These are phyloP conservation scores for Tetrao urogallus DNA, from an alignment of 2,113 vertebrate species.

Conservation along the genomic window DNA sequence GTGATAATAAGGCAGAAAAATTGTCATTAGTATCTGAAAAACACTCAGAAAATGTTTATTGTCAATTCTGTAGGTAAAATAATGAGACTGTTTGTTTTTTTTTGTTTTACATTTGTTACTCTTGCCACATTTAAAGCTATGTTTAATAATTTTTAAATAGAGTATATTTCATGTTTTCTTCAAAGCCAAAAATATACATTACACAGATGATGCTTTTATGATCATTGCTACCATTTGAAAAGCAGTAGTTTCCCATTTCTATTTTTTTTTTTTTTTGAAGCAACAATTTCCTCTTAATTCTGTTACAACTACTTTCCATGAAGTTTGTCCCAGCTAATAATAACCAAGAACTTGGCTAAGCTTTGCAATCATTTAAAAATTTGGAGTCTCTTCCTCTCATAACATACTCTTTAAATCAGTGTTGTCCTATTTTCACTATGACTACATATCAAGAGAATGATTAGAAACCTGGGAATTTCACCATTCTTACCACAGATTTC, in stretches of 20 bases:
- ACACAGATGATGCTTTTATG: neutral
- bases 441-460: neutral
- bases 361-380: neutral
- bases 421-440: neutral
- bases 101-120: neutral
- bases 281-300: neutral
- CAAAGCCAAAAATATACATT: neutral
- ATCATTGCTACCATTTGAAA: neutral
- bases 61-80: neutral
- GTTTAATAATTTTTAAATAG: neutral
- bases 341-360: neutral
- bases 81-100: neutral
- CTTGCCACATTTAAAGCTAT: neutral
- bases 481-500: neutral
- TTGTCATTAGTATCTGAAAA: neutral
- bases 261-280: neutral
- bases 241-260: neutral
- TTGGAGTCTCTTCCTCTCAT: neutral
- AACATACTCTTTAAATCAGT: neutral
- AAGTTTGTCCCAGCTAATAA: conserved; percentile 1
- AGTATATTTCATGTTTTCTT: neutral
- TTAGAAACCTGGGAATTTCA: neutral
- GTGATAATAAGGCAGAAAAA: neutral
- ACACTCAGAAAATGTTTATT: neutral
- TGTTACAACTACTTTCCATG: neutral